These are phyloP conservation scores for Poeciliopsis turneri DNA, from an alignment of 2,797 vertebrate species.

Conservation along the genomic window DNA sequence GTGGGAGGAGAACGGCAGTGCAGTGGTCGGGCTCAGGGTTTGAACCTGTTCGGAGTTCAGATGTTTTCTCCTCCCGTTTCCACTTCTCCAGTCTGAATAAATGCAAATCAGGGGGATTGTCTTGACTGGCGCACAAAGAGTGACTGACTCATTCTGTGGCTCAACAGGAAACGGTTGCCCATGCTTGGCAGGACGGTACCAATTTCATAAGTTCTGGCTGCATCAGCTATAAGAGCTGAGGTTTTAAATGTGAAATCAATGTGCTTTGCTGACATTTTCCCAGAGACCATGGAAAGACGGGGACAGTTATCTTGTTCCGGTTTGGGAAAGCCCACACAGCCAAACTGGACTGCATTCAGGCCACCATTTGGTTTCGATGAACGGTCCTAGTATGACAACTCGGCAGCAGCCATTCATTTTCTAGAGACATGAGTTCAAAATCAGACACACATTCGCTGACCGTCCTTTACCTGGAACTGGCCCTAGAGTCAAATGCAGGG, in stretches of 20 bases:
- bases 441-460: background rate
- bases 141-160: background rate
- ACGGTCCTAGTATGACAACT: background rate
- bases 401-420: background rate
- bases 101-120: background rate
- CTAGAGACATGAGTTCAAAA: background rate
- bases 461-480: background rate
- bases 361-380: background rate
- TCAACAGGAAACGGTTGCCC: background rate
- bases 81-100: background rate
- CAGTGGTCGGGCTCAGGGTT: background rate
- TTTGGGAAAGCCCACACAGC: background rate
- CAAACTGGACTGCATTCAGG: background rate
- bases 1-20: background rate
- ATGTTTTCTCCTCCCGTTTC: background rate
- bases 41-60: background rate
- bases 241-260: background rate
- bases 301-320: background rate
- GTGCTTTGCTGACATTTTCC: background rate
- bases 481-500: background rate
- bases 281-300: background rate
- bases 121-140: background rate
- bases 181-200: background rate
- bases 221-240: background rate
- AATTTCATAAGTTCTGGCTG: background rate